Evolutionary conservation across 2,113 vertebrate species (phyloP).

Genomic region (Psephotus haematonotus): DNA sequence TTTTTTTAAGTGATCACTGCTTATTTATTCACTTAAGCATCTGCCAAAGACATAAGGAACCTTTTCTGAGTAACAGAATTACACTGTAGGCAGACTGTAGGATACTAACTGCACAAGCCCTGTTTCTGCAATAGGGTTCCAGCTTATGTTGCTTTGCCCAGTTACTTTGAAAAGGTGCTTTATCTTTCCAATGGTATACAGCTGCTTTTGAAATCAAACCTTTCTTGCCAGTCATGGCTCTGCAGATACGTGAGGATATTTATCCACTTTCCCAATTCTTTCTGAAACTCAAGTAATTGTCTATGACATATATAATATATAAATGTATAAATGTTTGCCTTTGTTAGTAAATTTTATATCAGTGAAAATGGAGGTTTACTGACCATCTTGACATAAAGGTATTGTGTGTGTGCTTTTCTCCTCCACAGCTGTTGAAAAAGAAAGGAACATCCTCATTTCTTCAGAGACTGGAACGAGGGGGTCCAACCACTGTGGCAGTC

Average conservation of each 20-base stretch:
- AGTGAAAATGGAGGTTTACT: background rate
- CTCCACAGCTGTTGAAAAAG: conserved; percentile 86
- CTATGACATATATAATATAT: background rate
- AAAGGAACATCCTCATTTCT: conserved; percentile 88
- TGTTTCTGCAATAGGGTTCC: background rate
- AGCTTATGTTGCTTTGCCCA: background rate
- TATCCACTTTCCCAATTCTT: background rate
- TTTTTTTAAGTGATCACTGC: background rate
- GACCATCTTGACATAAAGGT: background rate
- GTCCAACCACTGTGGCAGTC: conserved; percentile 82
- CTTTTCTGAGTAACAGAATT: background rate
- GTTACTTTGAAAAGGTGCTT: background rate
- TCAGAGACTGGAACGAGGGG: conserved; percentile 84
- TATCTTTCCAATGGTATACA: background rate
- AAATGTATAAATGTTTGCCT: background rate
- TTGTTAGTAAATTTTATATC: background rate
- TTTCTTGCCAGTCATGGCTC: background rate
- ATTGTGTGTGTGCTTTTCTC: background rate
- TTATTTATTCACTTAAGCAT: background rate
- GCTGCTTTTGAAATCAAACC: background rate
- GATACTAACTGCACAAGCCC: background rate
- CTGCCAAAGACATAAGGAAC: background rate
- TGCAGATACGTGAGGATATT: background rate
- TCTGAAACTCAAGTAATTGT: background rate
- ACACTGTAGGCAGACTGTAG: background rate